Conservation (phyloP, 2,797 vertebrate species). For the Todus mexicanus region DNA sequence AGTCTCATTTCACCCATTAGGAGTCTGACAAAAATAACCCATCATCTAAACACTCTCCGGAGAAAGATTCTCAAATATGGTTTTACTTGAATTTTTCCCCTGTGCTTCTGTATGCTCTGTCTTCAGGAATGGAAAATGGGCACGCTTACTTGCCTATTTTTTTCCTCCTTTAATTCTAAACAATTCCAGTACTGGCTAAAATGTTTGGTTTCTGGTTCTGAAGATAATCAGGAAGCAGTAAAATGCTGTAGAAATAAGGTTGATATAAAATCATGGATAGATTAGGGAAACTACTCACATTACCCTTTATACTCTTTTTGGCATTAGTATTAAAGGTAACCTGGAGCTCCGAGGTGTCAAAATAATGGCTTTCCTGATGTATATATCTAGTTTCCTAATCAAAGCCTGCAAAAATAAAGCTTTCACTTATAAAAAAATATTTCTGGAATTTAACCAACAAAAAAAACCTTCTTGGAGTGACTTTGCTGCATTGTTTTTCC, state of each 20-base stretch:
- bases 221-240: background rate
- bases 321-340: background rate
- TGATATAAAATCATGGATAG: background rate
- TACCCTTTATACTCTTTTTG: background rate
- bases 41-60: background rate
- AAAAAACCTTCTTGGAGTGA: background rate
- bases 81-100: conserved; percentile 7
- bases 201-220: background rate
- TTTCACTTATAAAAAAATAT: background rate
- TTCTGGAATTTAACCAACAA: background rate
- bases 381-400: background rate
- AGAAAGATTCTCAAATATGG: conserved; percentile 22
- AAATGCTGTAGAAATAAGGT: background rate
- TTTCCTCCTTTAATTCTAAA: background rate
- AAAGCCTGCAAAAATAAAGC: background rate
- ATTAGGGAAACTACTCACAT: background rate
- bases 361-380: background rate
- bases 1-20: background rate
- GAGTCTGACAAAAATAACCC: conserved; percentile 43
- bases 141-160: background rate
- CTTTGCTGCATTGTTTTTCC: background rate
- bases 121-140: background rate
- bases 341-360: background rate
- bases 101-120: background rate
- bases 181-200: background rate